A percentile compares a stretch with the other conserved stretches of the same genome.
phyloP scores from a whole-genome alignment of 2,888 invertebrate genomes.

The Diogma glabrata region DNA sequence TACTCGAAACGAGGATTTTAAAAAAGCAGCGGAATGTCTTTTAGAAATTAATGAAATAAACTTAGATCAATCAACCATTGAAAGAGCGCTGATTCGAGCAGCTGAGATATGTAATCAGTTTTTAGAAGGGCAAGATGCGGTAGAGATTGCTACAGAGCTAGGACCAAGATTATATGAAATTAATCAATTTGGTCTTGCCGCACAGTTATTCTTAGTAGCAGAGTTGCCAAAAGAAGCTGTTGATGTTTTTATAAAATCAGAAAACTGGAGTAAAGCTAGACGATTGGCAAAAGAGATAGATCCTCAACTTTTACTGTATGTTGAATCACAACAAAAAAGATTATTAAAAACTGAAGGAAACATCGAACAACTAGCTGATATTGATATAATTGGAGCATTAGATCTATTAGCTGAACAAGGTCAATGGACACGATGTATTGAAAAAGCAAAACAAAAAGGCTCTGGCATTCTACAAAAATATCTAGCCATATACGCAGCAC shows the following conservation, averaged over 20 bases:
- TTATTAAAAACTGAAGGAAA: conserved; percentile 61
- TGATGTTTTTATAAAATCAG: conserved; percentile 63
- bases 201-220: conserved; percentile 60
- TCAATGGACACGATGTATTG: conserved; percentile 74
- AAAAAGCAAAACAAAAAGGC: conserved; percentile 59
- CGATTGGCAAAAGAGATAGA: conserved; percentile 73
- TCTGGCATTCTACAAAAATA: conserved; percentile 55
- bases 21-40: conserved; percentile 62
- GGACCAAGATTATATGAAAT: conserved; percentile 43
- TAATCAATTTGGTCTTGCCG: conserved; percentile 48
- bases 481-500: conserved; percentile 66
- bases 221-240: conserved; percentile 74
- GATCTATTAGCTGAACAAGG: conserved; percentile 74
- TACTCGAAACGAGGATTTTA: conserved; percentile 64
- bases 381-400: conserved; percentile 68
- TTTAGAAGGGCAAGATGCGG: conserved; percentile 58
- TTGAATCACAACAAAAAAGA: conserved; percentile 69
- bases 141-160: conserved; percentile 49
- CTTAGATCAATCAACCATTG: conserved; percentile 47
- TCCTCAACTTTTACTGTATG: conserved; percentile 50
- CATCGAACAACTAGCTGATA: conserved; percentile 66
- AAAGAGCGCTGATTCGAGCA: conserved; percentile 58
- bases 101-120: conserved; percentile 75
- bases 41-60: conserved; percentile 49
- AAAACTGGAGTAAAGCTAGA: conserved; percentile 77